Conservation (phyloP, 2,797 vertebrate species). For the Yasuhikotakia modesta region DNA sequence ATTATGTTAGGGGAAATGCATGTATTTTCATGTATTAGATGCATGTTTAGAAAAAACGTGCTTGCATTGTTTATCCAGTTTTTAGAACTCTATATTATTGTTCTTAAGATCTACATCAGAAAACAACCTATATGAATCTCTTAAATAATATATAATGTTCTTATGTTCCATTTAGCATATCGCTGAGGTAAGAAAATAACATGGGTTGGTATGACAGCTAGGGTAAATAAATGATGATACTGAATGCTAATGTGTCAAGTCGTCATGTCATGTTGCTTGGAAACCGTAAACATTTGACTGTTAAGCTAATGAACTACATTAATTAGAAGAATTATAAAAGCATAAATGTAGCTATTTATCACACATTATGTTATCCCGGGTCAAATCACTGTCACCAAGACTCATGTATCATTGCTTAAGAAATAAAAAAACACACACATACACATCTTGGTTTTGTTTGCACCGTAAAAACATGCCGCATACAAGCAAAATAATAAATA, state of each 20-base stretch:
- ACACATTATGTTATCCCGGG: not conserved
- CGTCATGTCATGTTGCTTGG: not conserved
- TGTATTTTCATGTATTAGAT: not conserved
- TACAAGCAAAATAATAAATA: no score
- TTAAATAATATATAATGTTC: not conserved
- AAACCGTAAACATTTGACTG: not conserved
- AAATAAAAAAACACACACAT: not conserved
- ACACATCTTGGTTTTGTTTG: no score
- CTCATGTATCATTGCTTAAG: not conserved
- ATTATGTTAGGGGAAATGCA: slow-evolving; percentile 34
- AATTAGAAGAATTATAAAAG: not conserved
- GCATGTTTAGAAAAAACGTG: slow-evolving; percentile 25
- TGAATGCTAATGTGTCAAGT: not conserved
- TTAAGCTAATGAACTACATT: not conserved
- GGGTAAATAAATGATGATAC: not conserved
- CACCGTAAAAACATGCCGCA: no score
- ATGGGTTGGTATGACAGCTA: not conserved
- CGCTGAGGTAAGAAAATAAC: not conserved
- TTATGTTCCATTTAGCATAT: not conserved
- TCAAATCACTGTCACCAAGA: not conserved
- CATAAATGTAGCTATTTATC: not conserved
- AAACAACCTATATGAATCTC: not conserved
- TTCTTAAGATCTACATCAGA: not conserved
- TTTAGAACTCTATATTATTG: no score
- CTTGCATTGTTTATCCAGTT: no score